phyloP scores from a whole-genome alignment of 37 sponge, comb jelly and placozoan species.

The Eunapius fragilis region DNA sequence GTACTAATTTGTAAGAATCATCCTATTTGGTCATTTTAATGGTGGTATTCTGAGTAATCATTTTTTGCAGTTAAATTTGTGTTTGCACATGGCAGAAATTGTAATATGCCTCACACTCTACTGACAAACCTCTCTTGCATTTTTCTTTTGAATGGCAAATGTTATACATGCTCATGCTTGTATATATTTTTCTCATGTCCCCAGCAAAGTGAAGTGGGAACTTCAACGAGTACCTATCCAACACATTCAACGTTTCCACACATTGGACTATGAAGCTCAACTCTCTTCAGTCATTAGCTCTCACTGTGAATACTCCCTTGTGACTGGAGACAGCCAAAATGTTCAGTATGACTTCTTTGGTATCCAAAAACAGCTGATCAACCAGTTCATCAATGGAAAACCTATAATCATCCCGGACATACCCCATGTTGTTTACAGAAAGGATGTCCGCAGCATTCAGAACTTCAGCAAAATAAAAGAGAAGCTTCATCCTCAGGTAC shows the following conservation, averaged over 20 bases:
- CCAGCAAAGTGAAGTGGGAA: conserved; percentile 8
- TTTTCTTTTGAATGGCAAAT: no score
- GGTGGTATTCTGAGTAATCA: no score
- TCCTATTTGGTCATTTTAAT: no score
- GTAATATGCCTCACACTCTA: no score
- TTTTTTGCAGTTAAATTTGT: no score
- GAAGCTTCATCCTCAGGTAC: conserved; percentile 17
- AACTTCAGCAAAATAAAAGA: conserved; percentile 31
- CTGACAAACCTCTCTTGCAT: no score
- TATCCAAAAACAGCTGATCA: conserved; percentile 68
- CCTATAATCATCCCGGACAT: conserved; percentile 54
- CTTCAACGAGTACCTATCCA: conserved; percentile 46
- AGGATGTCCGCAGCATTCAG: conserved; percentile 33
- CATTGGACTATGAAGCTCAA: conserved; percentile 61
- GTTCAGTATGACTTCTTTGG: conserved; percentile 59
- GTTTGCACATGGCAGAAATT: no score
- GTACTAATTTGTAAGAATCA: no score
- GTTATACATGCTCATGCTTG: no score
- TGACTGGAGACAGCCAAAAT: conserved; percentile 41
- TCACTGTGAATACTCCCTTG: conserved; percentile 74
- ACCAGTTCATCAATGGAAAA: conserved; percentile 67
- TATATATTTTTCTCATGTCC: no score
- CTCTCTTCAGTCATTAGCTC: conserved; percentile 58
- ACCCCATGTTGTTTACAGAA: conserved; percentile 45
- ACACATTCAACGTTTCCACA: conserved; percentile 53